Evolutionary conservation across 2,797 vertebrate genomes (phyloP).

Genomic region (Echeneis naucrates): DNA sequence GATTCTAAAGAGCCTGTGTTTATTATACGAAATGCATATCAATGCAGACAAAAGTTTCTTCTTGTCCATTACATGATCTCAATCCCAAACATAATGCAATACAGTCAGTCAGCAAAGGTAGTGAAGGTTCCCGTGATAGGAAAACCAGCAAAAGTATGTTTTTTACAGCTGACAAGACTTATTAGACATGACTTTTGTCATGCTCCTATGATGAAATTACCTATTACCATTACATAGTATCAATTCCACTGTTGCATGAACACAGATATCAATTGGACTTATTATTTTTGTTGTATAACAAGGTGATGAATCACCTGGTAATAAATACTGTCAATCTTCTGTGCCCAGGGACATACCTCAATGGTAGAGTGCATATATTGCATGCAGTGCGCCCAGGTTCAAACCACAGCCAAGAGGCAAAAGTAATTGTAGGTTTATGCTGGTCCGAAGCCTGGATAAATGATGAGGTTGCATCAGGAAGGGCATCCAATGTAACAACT

Average conservation of each 20-base stretch:
- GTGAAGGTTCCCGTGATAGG: neutral
- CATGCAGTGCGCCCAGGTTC: too few species aligned
- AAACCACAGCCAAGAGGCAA: too few species aligned
- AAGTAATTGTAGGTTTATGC: too few species aligned
- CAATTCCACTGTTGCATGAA: neutral
- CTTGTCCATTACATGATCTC: neutral
- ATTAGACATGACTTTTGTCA: neutral
- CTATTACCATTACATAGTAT: neutral
- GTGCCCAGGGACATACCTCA: too few species aligned
- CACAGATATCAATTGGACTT: neutral
- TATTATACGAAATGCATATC: neutral
- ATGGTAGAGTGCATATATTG: too few species aligned
- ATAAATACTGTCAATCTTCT: too few species aligned
- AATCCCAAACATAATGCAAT: neutral
- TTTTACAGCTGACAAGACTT: neutral
- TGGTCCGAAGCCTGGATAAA: too few species aligned
- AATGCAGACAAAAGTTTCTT: neutral
- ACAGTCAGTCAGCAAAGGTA: neutral
- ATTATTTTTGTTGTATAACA: neutral
- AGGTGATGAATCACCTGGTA: too few species aligned
- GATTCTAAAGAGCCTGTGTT: neutral
- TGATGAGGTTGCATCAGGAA: too few species aligned
- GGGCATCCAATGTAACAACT: too few species aligned
- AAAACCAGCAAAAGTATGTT: neutral
- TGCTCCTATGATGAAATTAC: neutral